A percentile compares a stretch with the other conserved stretches of the same genome.
phyloP scores from a whole-genome alignment of 2,113 vertebrate species.

The Amblyornis subalaris region DNA sequence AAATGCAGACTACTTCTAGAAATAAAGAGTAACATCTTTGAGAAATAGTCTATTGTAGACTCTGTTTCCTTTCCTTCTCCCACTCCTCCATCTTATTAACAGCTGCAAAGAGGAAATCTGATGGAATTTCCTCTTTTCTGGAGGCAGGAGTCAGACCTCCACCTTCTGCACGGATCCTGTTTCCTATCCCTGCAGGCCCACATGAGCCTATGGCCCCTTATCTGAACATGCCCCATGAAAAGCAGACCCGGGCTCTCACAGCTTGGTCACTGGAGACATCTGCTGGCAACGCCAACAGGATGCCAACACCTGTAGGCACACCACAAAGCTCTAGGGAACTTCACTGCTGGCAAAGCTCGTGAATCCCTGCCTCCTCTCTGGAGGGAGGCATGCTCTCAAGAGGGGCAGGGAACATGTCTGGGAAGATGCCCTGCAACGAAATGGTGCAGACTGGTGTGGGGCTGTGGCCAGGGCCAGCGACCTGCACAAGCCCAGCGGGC shows the following conservation, averaged over 20 bases:
- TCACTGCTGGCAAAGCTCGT: background rate
- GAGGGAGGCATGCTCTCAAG: background rate
- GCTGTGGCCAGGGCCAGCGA: background rate
- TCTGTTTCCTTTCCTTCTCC: background rate
- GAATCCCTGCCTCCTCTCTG: background rate
- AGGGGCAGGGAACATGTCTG: background rate
- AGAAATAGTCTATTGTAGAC: background rate
- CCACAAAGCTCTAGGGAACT: background rate
- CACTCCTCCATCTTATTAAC: background rate
- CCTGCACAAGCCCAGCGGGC: background rate
- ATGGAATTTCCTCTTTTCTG: background rate
- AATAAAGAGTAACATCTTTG: background rate
- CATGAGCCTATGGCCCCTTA: background rate
- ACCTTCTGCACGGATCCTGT: background rate
- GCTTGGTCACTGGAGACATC: fast-evolving
- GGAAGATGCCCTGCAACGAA: background rate
- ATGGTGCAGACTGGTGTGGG: background rate
- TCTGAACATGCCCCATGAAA: fast-evolving
- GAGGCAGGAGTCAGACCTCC: background rate
- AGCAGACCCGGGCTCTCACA: background rate
- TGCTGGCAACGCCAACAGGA: background rate
- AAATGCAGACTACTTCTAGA: background rate
- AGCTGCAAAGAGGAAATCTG: background rate
- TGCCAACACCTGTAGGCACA: background rate
- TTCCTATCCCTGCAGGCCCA: background rate